Base-by-base conservation (phyloP, 37 sponge, comb jelly and placozoan genomes). In the Eunapius fragilis region DNA sequence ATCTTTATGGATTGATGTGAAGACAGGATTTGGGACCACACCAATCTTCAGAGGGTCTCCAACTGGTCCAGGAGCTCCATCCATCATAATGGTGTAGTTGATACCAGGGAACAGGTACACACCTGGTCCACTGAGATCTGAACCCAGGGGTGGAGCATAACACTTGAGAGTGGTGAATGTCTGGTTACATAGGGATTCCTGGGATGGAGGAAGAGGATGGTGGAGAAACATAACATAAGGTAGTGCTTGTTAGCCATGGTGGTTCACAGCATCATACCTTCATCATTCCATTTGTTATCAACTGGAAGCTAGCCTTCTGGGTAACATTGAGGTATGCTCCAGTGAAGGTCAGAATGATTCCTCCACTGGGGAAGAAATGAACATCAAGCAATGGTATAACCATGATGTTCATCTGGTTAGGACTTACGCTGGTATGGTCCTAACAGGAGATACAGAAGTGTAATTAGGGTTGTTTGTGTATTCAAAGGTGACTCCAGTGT, bases 361-460 rank as follows among this genome's bases (percentile, higher is more conserved):
- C 92, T 73, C 92, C 92, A 30, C 92, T 91, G 79, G 0, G 30
- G 27, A 32, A 31, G 13, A 77, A n/a, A 41, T 37, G 41, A 41
- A 41, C 41, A 41, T 41, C 41, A 41, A 41, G 41, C 41, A 41
- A 41, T 70, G 5, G 5, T 25, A 78, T 36, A 26, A 82, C 70
- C 31, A n/a, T 26, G 30, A 49, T 81, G 35, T 27, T 30, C 30
- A 23, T 37, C 23, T 31, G 30, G 50, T 23, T 31, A 80, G 23
- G 70, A 83, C 84, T 89, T 79, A 89, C 89, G 74, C 71, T 72
- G 81, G 90, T 68, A 89, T 85, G 1, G 81, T 79, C 0, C 25
- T 72, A 33, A 0, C 28, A 37, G 90, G 90, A 25, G 22, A 35
- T 23, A 89, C 67, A 23, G 69, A 32, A 32, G 74, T 81, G 49